Base-by-base conservation (phyloP, 1,140 invertebrate species). In the Drosophila sproati region DNA sequence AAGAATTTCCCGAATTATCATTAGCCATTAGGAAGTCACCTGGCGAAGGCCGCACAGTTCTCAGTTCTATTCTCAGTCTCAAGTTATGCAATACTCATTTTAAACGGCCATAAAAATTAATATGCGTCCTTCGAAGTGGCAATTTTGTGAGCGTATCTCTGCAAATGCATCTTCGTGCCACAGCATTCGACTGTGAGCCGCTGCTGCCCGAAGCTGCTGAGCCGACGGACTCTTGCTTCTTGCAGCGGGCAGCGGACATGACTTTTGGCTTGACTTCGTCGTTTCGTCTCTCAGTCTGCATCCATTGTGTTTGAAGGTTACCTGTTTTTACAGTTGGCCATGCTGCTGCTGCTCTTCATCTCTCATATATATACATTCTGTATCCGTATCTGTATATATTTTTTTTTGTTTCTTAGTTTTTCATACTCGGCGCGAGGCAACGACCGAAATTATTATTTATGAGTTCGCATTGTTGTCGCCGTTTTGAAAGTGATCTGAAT, bases 31-130 rank as follows among this genome's bases (percentile, higher is more conserved):
- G 75, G 81, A 89, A 89, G 80, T 89, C 85, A 89, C 85, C 85
- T 89, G 86, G 78, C 60, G 71, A 74, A 73, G 74, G 67, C 61
- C 69, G 39, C 39, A 34, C 48, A 20, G 39, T 41, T 34, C 47
- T 48, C 29, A 7, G 32, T 41, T 43, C 7, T 20, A 20, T 20
- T 20, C 20, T 20, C 20, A 20, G 55, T 62, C 62, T 61, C 70
- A 28, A 52, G 61, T 75, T 91, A 92, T 92, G 91, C 81, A 92
- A 92, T 92, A 54, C 68, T 75, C 75, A 91, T 90, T 91, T 82
- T 80, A 70, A 78, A 91, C 64, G 91, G 70, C 52, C 77, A 91
- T 91, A 91, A 91, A 92, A 89, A 92, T 92, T 92, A 92, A 91
- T 92, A 92, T 92, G 73, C 83, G 91, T 81, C 91, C 91, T 92